Evolutionary conservation across 2,797 vertebrate species (phyloP), one percentile per base, ranked within the genome.

Genomic region (Numenius phaeopus): DNA sequence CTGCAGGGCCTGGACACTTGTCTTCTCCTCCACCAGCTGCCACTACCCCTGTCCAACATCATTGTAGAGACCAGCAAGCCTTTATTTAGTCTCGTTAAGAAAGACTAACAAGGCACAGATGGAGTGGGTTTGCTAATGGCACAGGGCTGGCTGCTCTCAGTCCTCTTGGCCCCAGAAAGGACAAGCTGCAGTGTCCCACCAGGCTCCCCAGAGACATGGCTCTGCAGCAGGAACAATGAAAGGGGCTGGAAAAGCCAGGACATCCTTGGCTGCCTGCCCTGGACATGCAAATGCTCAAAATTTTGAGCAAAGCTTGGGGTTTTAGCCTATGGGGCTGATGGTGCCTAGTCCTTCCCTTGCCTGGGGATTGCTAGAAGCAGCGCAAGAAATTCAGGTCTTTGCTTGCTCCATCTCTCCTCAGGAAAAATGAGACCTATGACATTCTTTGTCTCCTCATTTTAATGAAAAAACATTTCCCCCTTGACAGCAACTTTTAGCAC

Each of bases 351-450:
- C 29, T 8, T 32, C 15, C 34, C 47, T 47, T 69, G 46, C 49
- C 24, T 42, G 67, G 34, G 42, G 11, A 23, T 4, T 17, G 30
- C 47, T 61, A 57, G 49, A n/a, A 76, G 49, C 10, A 90, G 20
- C 0, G 0, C 9, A 18, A 57, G 37, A 34, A 30, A n/a, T 3
- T 17, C 39, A 46, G 29, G 12, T n/a, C 8, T 47, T 1, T 11
- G 39, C 11, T 39, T 62, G 49, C 58, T 91, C 42, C 46, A 49
- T 11, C 34, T 49, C 47, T 55, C 20, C 44, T n/a, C 21, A 62
- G 42, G 30, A 49, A 57, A 87, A 65, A 90, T 0, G 6, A 59
- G 24, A 57, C 18, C 27, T 27, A 9, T 30, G 46, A 70, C n/a
- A 26, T 44, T 39, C 8, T 59, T 90, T 57, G 18, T 47, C 76